A percentile compares a stretch with the other conserved stretches of the same genome.
Evolutionary conservation across 1,140 invertebrate species (phyloP).

Genomic region (Trichomalopsis sarcophagae): DNA sequence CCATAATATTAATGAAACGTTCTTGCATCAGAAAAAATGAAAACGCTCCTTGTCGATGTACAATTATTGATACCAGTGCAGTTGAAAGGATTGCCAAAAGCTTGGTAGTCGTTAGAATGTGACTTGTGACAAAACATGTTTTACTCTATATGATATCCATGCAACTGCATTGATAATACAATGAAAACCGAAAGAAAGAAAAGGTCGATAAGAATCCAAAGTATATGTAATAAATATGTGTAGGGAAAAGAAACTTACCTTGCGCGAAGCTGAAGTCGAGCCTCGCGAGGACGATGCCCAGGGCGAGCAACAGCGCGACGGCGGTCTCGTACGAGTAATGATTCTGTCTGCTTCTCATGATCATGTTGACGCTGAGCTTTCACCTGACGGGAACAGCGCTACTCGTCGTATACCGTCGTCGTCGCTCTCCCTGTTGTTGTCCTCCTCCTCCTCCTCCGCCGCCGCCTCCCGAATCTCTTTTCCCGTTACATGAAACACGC

Average conservation of each 20-base stretch:
- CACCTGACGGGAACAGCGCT: neutral
- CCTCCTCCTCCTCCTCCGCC: slow-evolving; percentile 17
- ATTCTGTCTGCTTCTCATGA: neutral
- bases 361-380: slow-evolving; percentile 30
- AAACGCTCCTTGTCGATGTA: neutral
- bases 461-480: neutral
- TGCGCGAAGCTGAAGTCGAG: slow-evolving; percentile 67
- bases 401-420: slow-evolving; percentile 52
- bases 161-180: neutral
- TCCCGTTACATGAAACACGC: neutral
- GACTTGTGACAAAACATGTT: neutral
- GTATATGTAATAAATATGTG: neutral
- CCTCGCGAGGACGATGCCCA: slow-evolving; percentile 60
- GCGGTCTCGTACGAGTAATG: slow-evolving; percentile 58
- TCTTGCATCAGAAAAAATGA: neutral
- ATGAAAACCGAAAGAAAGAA: neutral
- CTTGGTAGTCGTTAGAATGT: no score
- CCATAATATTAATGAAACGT: neutral
- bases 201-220: slow-evolving; percentile 1
- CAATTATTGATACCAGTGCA: neutral
- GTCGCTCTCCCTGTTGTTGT: neutral
- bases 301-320: slow-evolving; percentile 47
- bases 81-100: neutral
- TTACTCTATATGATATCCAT: neutral
- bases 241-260: slow-evolving; percentile 65